Evolutionary conservation across 2,888 invertebrate genomes (phyloP).

Genomic region (Seira musarum): DNA sequence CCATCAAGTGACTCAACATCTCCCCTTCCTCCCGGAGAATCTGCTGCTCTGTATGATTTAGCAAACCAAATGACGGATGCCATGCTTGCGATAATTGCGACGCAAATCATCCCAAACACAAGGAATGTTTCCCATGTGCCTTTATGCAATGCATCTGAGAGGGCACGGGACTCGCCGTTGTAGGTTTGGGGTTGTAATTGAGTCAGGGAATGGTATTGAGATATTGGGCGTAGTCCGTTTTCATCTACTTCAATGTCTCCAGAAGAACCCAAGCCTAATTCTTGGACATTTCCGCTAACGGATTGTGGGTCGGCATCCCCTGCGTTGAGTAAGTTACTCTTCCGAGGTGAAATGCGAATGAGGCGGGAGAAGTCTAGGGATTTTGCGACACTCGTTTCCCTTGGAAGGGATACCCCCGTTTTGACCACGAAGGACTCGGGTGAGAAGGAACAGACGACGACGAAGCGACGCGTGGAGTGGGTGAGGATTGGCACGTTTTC

Average conservation of each 20-base stretch:
- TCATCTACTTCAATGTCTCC: conserved; percentile 37
- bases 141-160: conserved; percentile 50
- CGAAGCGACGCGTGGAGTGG: conserved; percentile 84
- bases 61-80: conserved; percentile 69
- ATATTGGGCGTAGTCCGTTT: conserved; percentile 31
- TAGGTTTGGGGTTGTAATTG: conserved; percentile 41
- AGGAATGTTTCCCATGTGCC: conserved; percentile 67
- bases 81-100: conserved; percentile 67
- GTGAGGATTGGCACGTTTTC: conserved; percentile 88
- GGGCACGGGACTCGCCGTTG: conserved; percentile 42
- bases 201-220: conserved; percentile 46
- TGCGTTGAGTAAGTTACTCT: conserved; percentile 63
- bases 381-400: conserved; percentile 68
- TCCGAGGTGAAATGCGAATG: conserved; percentile 65
- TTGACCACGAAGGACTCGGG: conserved; percentile 87
- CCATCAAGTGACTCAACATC: conserved; percentile 59
- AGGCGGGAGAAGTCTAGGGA: conserved; percentile 67
- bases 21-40: conserved; percentile 41
- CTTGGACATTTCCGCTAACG: too few species aligned
- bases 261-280: conserved; percentile 25
- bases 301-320: too few species aligned
- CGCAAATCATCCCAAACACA: conserved; percentile 69
- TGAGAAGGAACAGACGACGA: conserved; percentile 86
- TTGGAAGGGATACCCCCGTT: conserved; percentile 76
- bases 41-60: conserved; percentile 57